These are phyloP conservation scores for Plectropomus leopardus DNA, from an alignment of 2,113 vertebrate genomes.

Conservation along the genomic window DNA sequence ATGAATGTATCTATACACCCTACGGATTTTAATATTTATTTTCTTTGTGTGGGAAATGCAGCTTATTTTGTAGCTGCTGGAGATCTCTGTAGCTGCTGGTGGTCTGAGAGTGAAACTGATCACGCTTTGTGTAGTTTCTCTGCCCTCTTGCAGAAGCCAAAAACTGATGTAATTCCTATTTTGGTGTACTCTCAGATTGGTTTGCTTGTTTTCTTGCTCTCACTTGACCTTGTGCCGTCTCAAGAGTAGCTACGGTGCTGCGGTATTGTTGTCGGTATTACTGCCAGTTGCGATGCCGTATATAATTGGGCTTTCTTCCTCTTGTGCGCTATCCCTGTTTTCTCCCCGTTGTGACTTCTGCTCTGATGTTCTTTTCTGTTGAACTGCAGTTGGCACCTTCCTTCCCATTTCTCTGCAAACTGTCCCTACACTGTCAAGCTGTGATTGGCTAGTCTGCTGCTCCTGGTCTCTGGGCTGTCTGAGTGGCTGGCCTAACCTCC, in stretches of 20 bases:
- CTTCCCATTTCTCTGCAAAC: constrained; percentile 59
- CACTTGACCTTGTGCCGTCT: constrained; percentile 71
- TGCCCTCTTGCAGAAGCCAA: constrained; percentile 49
- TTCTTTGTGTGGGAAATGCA: background rate
- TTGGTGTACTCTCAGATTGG: constrained; percentile 58
- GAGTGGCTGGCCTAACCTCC: constrained; percentile 59
- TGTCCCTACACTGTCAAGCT: constrained; percentile 57
- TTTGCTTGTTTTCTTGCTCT: constrained; percentile 74
- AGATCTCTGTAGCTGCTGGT: constrained; percentile 27
- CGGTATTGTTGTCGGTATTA: constrained; percentile 63
- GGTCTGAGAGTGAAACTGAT: constrained; percentile 23
- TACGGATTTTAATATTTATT: constrained; percentile 34
- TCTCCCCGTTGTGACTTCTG: constrained; percentile 66
- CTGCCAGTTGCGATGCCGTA: constrained; percentile 63
- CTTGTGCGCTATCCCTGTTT: constrained; percentile 47
- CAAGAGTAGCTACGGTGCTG: constrained; percentile 50
- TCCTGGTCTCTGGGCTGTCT: constrained; percentile 62
- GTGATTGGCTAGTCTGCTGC: constrained; percentile 64
- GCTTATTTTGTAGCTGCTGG: constrained; percentile 36
- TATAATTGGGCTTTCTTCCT: constrained; percentile 77
- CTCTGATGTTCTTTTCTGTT: constrained; percentile 73
- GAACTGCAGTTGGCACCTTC: constrained; percentile 61
- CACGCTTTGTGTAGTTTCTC: constrained; percentile 41
- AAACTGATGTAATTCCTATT: constrained; percentile 62
- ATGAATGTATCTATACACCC: constrained; percentile 15